Conservation (phyloP, 2,113 vertebrate genomes). For the Lagopus muta region DNA sequence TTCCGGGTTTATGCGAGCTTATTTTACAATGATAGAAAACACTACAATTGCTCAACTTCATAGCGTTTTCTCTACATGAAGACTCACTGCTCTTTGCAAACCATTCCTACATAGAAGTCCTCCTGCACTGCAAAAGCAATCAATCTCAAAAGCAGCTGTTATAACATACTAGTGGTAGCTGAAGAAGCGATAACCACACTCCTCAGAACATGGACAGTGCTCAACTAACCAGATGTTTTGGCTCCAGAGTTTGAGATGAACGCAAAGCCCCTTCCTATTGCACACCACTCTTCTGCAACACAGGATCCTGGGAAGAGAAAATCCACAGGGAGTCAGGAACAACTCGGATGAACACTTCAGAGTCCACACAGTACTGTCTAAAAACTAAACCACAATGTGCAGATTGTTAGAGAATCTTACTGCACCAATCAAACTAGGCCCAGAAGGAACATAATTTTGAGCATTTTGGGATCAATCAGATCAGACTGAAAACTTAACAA, state of each 20-base stretch:
- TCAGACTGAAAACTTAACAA: neutral
- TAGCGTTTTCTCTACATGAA: neutral
- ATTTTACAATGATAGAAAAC: neutral
- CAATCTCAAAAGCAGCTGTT: neutral
- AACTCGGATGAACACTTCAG: neutral
- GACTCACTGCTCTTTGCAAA: neutral
- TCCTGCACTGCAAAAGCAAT: neutral
- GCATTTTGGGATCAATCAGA: neutral
- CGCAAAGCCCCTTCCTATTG: neutral
- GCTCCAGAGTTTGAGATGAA: neutral
- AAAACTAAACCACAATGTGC: neutral
- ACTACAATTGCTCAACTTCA: neutral
- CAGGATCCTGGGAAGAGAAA: neutral
- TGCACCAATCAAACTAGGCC: neutral
- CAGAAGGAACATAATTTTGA: neutral
- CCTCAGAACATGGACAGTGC: neutral
- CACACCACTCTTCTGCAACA: neutral
- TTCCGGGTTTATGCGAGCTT: neutral
- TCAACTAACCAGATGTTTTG: neutral
- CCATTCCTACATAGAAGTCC: neutral
- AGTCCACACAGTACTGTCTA: neutral
- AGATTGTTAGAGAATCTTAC: neutral
- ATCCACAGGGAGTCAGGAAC: neutral
- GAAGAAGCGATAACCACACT: neutral
- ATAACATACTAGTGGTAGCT: neutral